Evolutionary conservation across 2,113 vertebrate genomes (phyloP).

Genomic region (Oreocharis arfaki): DNA sequence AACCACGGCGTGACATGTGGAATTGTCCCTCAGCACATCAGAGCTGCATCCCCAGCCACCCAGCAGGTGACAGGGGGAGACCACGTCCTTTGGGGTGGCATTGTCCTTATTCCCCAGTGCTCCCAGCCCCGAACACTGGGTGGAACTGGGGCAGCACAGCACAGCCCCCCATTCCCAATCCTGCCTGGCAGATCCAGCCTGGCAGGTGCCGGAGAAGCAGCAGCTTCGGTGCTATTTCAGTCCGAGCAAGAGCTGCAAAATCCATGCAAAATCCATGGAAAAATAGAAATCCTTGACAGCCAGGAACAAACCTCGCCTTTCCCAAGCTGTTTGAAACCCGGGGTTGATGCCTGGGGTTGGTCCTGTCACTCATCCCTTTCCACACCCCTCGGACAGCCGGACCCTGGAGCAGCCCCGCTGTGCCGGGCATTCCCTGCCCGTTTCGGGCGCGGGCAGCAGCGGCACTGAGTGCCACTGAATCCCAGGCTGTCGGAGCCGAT

Average conservation of each 20-base stretch:
- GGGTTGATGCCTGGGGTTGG: not conserved
- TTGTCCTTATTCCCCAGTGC: not conserved
- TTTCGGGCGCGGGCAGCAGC: not conserved
- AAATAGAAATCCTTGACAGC: constrained; percentile 6
- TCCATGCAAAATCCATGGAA: too few relatives aligned
- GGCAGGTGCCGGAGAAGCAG: not conserved
- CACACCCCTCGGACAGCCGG: not conserved
- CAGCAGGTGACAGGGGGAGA: not conserved
- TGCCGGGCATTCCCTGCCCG: not conserved
- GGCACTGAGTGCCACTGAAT: not conserved
- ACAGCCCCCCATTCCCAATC: not conserved
- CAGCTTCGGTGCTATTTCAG: constrained; percentile 25
- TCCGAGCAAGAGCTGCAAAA: constrained; percentile 18
- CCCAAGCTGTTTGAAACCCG: not conserved
- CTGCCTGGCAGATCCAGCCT: not conserved
- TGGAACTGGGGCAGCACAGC: not conserved
- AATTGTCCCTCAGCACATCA: not conserved
- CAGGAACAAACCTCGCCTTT: not conserved
- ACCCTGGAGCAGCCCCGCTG: not conserved
- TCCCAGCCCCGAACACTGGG: not conserved
- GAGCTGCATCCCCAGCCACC: not conserved
- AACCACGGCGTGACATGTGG: rapidly evolving
- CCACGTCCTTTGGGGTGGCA: rapidly evolving
- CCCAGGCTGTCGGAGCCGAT: not conserved
- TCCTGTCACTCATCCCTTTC: rapidly evolving